Conservation (phyloP, 2,797 vertebrate species). For the Myotis planiceps region DNA sequence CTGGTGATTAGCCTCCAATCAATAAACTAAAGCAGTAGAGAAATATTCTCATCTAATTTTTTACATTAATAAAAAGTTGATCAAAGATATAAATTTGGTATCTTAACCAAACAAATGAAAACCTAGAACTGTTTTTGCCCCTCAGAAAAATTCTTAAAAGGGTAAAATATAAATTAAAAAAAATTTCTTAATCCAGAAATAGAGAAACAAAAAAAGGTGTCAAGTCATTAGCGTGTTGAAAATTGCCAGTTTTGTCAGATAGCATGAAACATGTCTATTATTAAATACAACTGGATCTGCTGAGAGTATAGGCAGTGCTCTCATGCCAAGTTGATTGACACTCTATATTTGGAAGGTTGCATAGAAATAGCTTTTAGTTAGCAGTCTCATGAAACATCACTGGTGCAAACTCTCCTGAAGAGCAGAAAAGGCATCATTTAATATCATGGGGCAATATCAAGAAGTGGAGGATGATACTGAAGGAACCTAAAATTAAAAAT, state of each 20-base stretch:
- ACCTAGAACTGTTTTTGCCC: constrained; percentile 90
- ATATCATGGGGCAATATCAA: constrained; percentile 92
- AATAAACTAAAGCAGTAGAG: constrained; percentile 89
- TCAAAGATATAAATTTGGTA: constrained; percentile 90
- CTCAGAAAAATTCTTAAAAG: constrained; percentile 85
- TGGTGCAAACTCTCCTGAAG: constrained; percentile 96
- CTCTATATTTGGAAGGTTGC: constrained; percentile 94
- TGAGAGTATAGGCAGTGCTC: constrained; percentile 88
- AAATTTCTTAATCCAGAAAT: constrained; percentile 89
- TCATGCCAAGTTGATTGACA: constrained; percentile 91
- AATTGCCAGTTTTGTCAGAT: constrained; percentile 92
- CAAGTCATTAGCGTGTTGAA: constrained; percentile 95
- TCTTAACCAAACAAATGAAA: constrained; percentile 90
- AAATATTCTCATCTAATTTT: constrained; percentile 85
- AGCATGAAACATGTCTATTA: constrained; percentile 91
- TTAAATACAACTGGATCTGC: constrained; percentile 92
- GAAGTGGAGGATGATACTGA: constrained; percentile 94
- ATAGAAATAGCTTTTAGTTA: constrained; percentile 97
- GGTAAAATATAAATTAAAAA: constrained; percentile 84
- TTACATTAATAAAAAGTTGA: constrained; percentile 91
- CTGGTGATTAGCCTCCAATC: constrained; percentile 85
- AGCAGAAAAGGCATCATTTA: constrained; percentile 92
- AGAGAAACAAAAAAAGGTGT: constrained; percentile 88
- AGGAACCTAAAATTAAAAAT: constrained; percentile 89
- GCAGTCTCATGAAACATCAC: constrained; percentile 94